phyloP scores from a whole-genome alignment of 1,140 invertebrate genomes.

The Listronotus oregonensis region DNA sequence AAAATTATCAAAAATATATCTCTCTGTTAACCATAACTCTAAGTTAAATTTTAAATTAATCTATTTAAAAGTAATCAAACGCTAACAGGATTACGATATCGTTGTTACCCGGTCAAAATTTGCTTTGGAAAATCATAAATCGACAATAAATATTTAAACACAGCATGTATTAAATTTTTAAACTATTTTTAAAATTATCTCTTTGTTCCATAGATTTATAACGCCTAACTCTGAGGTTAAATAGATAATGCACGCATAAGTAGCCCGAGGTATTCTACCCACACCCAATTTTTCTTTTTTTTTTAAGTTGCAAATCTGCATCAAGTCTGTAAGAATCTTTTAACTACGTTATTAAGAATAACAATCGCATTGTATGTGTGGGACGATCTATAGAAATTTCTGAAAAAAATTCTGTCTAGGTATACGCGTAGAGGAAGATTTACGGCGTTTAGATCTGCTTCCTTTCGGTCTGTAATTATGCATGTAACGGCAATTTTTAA shows the following conservation, averaged over 20 bases:
- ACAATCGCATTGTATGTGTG: constrained; percentile 24
- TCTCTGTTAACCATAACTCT: too few relatives aligned
- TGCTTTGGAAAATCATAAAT: too few relatives aligned
- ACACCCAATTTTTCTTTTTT: constrained; percentile 14
- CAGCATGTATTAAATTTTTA: too few relatives aligned
- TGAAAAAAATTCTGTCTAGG: constrained; percentile 19
- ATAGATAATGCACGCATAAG: constrained; percentile 6
- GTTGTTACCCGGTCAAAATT: too few relatives aligned
- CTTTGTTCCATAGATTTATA: constrained; percentile 6
- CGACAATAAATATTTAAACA: too few relatives aligned
- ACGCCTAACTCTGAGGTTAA: not conserved
- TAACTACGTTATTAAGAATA: constrained; percentile 26
- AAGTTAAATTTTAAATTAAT: too few relatives aligned
- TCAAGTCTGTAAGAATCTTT: constrained; percentile 21
- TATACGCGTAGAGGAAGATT: constrained; percentile 25
- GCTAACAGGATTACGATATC: too few relatives aligned
- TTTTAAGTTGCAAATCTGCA: constrained; percentile 22
- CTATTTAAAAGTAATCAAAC: too few relatives aligned
- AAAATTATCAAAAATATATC: too few relatives aligned
- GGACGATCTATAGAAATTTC: constrained; percentile 24
- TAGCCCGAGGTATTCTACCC: constrained; percentile 20
- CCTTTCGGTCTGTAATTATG: constrained; percentile 20
- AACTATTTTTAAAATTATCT: too few relatives aligned
- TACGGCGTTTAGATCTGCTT: constrained; percentile 25
- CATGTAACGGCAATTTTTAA: constrained; percentile 18